Conservation (phyloP, 2,113 vertebrate species). For the Platycercus adscitus region DNA sequence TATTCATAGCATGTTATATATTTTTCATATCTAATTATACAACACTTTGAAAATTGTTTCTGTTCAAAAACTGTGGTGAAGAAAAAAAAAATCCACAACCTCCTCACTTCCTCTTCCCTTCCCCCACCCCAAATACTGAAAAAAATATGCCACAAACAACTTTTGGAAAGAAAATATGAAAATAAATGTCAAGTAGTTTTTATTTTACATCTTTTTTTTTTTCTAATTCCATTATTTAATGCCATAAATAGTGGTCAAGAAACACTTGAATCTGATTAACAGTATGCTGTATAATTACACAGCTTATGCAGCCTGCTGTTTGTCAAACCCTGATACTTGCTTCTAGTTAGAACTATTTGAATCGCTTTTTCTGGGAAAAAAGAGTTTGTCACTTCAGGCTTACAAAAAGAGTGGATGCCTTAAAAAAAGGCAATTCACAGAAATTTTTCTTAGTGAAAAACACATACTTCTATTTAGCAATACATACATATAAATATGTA, state of each 20-base stretch:
- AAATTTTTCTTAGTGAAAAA: not conserved
- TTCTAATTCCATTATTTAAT: not conserved
- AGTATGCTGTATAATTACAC: not conserved
- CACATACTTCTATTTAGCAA: not conserved
- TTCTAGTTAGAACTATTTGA: not conserved
- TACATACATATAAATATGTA: not conserved
- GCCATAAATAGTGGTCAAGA: not conserved
- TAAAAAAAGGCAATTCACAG: not conserved
- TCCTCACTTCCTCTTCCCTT: rapidly evolving
- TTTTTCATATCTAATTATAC: not conserved
- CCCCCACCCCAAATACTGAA: rapidly evolving
- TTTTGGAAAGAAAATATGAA: not conserved
- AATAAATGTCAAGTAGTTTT: not conserved
- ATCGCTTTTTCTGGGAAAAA: not conserved
- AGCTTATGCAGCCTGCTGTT: not conserved
- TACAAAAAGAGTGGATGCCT: not conserved
- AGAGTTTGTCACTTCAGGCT: not conserved
- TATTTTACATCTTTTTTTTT: not conserved
- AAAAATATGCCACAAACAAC: not conserved
- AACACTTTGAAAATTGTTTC: not conserved
- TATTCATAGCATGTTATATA: not conserved
- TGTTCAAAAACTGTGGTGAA: not conserved
- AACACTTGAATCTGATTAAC: not conserved
- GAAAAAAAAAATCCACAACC: rapidly evolving
- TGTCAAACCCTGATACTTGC: not conserved